Evolutionary conservation across 2,888 invertebrate genomes (phyloP).

Genomic region (Erebia aethiops): DNA sequence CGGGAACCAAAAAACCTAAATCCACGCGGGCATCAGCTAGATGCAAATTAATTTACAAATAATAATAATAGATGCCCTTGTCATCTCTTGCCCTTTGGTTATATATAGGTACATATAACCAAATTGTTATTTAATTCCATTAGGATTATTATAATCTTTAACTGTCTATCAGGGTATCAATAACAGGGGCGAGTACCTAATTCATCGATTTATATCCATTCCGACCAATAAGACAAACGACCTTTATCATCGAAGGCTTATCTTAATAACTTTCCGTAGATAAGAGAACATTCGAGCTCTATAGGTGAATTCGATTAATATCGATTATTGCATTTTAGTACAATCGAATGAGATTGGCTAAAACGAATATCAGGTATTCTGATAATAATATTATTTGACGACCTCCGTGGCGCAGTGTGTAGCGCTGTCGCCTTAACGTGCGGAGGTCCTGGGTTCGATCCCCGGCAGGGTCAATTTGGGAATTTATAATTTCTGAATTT

Average conservation of each 20-base stretch:
- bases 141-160: conserved; percentile 72
- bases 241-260: conserved; percentile 71
- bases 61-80: not conserved
- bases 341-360: not conserved
- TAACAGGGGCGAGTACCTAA: conserved; percentile 58
- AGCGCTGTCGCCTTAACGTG: too few relatives aligned
- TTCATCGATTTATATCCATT: conserved; percentile 59
- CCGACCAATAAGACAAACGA: conserved; percentile 59
- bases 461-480: too few relatives aligned
- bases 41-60: not conserved
- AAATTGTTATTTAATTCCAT: conserved; percentile 37
- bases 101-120: conserved; percentile 19
- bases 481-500: too few relatives aligned
- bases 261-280: conserved; percentile 78
- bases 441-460: too few relatives aligned
- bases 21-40: too few relatives aligned
- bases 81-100: too few relatives aligned
- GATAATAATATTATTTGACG: too few relatives aligned
- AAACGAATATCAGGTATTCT: too few relatives aligned
- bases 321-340: not conserved
- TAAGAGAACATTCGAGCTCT: conserved; percentile 47
- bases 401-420: too few relatives aligned
- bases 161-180: conserved; percentile 71
- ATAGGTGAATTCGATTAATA: conserved; percentile 18
- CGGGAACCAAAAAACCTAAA: too few relatives aligned